These are phyloP conservation scores for Rhynchonycteris naso DNA, from an alignment of 2,797 vertebrate genomes.

Conservation along the genomic window DNA sequence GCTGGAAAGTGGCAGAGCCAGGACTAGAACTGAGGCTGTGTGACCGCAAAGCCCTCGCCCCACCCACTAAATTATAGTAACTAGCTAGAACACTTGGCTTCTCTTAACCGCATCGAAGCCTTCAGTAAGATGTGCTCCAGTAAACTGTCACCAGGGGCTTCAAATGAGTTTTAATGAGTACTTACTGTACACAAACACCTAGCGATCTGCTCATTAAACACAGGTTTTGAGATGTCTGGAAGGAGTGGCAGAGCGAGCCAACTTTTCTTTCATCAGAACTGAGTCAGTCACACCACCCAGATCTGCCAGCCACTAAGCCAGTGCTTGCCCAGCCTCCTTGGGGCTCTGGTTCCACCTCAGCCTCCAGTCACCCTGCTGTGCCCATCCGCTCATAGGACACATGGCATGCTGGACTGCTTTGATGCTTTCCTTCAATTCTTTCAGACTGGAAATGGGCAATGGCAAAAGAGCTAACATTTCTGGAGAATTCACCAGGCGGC, in stretches of 20 bases:
- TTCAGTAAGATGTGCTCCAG: background rate
- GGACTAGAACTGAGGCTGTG: background rate
- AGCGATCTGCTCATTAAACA: constrained; percentile 25
- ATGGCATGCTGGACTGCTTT: background rate
- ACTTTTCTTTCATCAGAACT: constrained; percentile 35
- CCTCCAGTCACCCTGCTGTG: background rate
- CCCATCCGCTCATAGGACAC: background rate
- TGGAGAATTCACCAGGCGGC: background rate
- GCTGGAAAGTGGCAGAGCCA: background rate
- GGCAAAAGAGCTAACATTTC: background rate
- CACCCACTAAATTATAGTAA: background rate
- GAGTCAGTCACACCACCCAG: background rate
- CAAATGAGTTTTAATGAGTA: constrained; percentile 47
- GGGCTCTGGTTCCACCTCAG: background rate
- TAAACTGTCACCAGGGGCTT: background rate
- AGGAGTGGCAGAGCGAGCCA: background rate
- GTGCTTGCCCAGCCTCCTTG: background rate
- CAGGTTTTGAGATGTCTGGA: background rate
- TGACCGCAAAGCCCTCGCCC: background rate
- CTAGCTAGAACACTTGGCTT: background rate
- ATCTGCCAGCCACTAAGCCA: background rate
- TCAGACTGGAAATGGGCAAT: background rate
- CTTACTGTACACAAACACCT: constrained; percentile 5
- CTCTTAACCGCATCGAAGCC: background rate
- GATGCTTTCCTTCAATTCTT: background rate